phyloP scores from a whole-genome alignment of 2,888 invertebrate genomes.

The Uloborus plumipes region DNA sequence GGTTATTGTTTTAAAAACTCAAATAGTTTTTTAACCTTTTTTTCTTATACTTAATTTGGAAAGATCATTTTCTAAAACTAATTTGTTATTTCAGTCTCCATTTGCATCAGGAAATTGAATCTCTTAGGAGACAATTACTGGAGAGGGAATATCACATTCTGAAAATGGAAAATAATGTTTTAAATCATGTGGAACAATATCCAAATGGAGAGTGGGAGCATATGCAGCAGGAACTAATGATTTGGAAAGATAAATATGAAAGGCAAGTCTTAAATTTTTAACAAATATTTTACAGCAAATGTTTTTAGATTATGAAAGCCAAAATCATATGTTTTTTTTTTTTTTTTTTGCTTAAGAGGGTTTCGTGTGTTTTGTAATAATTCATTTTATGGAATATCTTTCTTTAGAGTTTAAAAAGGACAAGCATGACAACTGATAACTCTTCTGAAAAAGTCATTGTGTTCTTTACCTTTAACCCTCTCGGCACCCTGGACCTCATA shows the following conservation, averaged over 20 bases:
- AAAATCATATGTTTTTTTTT: not conserved
- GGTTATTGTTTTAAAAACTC: too few species aligned
- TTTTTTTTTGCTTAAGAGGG: not conserved
- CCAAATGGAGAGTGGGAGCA: constrained; percentile 82
- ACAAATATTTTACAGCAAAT: not conserved
- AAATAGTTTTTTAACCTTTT: not conserved
- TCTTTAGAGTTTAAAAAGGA: too few species aligned
- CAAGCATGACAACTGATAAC: too few species aligned
- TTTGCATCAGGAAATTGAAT: constrained; percentile 88
- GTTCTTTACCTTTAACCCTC: too few species aligned
- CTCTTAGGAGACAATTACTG: constrained; percentile 83
- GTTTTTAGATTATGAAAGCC: not conserved
- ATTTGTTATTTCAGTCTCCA: constrained; percentile 74
- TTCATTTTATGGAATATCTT: too few species aligned
- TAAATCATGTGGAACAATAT: constrained; percentile 79
- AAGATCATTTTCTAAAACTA: not conserved
- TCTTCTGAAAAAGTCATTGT: too few species aligned
- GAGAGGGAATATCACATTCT: constrained; percentile 87
- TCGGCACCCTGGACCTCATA: too few species aligned
- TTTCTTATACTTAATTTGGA: not conserved
- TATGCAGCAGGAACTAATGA: constrained; percentile 84
- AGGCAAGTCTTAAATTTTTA: constrained; percentile 74
- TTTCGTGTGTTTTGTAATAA: too few species aligned
- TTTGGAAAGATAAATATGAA: constrained; percentile 94
- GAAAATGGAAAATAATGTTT: constrained; percentile 87